Evolutionary conservation across 2,113 vertebrate species (phyloP).

Genomic region (Vulpes vulpes): DNA sequence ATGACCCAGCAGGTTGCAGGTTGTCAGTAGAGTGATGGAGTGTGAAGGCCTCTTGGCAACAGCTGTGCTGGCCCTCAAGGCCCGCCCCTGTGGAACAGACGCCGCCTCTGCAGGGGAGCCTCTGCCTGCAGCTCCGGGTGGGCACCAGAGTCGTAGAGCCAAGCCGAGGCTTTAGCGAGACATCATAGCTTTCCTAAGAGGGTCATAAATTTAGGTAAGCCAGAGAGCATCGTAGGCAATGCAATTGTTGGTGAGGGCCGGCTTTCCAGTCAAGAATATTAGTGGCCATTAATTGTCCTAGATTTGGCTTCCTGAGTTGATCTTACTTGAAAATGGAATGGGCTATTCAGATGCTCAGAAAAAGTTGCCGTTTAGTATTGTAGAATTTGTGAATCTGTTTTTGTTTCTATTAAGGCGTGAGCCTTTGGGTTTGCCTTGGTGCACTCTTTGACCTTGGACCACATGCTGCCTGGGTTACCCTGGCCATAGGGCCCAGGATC

Average conservation of each 20-base stretch:
- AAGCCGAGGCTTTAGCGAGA: not conserved
- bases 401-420: slow-evolving; percentile 92
- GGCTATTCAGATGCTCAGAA: slow-evolving; percentile 32
- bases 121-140: not conserved
- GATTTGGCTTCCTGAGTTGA: slow-evolving; percentile 59
- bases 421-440: slow-evolving; percentile 82
- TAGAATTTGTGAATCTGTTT: slow-evolving; percentile 30
- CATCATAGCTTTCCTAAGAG: slow-evolving; percentile 63
- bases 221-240: not conserved
- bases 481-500: slow-evolving; percentile 9
- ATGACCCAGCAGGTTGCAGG: not conserved
- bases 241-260: not conserved
- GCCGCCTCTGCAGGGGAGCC: not conserved
- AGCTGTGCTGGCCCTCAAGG: not conserved
- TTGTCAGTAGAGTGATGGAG: slow-evolving; percentile 38
- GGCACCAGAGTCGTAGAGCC: not conserved
- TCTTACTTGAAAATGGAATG: slow-evolving; percentile 64
- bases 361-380: not conserved
- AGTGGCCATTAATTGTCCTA: slow-evolving; percentile 2
- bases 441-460: slow-evolving; percentile 53
- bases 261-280: slow-evolving; percentile 48
- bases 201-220: slow-evolving; percentile 51
- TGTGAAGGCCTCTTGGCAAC: not conserved
- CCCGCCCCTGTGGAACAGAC: not conserved
- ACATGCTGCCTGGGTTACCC: not conserved